Base-by-base conservation (phyloP, 2,797 vertebrate genomes). In the Cryptoblepharus egeriae region DNA sequence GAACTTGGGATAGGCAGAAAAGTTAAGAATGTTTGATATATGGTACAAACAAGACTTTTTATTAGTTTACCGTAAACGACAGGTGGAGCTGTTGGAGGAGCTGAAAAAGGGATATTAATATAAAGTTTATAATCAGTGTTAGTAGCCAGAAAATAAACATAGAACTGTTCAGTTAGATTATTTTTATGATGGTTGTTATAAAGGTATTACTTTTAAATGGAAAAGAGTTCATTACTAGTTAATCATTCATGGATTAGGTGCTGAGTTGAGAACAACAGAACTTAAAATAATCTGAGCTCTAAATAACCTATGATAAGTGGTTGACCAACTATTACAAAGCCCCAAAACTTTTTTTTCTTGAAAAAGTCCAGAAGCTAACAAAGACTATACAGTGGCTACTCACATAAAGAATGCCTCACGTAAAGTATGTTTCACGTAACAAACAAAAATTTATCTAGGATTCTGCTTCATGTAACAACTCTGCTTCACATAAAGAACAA, bases 1-100 rank as follows among this genome's bases (percentile, higher is more conserved):
- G 82, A 89, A 77, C 87, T 84, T 73, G 80, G 57, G 92, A 81
- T 4, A 90, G 67, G 80, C 15, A 92, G 87, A 87, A 57, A 74
- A 72, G 58, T 92, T 86, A 92, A 91, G 82, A 71, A 64, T 69
- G 79, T 83, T 89, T 89, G 67, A 88, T 78, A 94, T 87, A 91
- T 76, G 88, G 94, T 12, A 88, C 90, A 94, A 90, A 91, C 92
- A 92, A 94, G 94, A 92, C 57, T 94, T 89, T 13, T 0, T 84
- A 92, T 96, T 95, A 94, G 94, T 97, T 99, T 99, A 99, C 99
- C 99, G 96, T 97, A 94, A 95, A 96, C 91, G 90, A 98, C 93
- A 94, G 97, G 95, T 94, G 98, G 97, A 94, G 97, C 96, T 92
- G 97, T 97, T 87, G 97, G 96, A 94, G 97, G 95, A 96, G 97